These are phyloP conservation scores for Phalacrocorax pelagicus DNA, from an alignment of 2,113 vertebrate genomes.

Conservation along the genomic window DNA sequence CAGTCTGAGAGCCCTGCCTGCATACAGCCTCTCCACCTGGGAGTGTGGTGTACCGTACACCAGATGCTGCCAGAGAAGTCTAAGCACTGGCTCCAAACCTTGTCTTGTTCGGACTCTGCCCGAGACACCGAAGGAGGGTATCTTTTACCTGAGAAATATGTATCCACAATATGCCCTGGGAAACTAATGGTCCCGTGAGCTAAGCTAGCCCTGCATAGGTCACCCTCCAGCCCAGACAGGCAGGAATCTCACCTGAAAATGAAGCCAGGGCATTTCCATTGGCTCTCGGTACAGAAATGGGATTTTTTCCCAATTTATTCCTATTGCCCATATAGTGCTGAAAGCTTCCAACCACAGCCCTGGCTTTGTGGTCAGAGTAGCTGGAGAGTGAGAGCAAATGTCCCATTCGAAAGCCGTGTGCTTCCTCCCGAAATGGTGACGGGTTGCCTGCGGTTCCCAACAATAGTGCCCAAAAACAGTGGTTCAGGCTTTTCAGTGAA, in stretches of 20 bases:
- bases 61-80: background rate
- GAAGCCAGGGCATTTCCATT: background rate
- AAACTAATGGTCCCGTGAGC: rapidly evolving
- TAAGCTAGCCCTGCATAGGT: background rate
- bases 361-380: background rate
- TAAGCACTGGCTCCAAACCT: background rate
- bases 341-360: background rate
- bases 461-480: background rate
- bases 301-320: background rate
- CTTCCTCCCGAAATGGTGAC: background rate
- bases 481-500: background rate
- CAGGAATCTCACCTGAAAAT: background rate
- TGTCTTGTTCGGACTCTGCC: background rate
- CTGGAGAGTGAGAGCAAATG: background rate
- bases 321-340: background rate
- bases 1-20: background rate
- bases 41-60: rapidly evolving
- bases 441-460: background rate
- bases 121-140: background rate
- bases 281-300: background rate
- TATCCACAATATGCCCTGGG: background rate
- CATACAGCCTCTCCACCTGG: background rate
- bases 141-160: background rate
- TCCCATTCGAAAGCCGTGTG: background rate
- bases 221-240: background rate